Conservation (phyloP, 2,113 vertebrate genomes). For the Cariama cristata region DNA sequence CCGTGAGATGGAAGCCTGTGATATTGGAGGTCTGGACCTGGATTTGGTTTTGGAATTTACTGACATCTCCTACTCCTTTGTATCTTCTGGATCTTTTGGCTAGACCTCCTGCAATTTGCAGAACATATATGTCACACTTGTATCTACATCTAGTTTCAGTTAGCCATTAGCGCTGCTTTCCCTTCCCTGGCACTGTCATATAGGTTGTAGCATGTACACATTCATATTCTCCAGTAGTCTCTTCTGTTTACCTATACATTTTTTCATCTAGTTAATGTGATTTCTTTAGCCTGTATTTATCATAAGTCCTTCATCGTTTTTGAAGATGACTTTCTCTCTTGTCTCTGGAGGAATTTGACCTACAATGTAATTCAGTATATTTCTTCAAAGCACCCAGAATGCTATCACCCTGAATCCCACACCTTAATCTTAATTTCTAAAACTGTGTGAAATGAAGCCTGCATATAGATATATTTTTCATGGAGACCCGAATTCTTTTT, state of each 20-base stretch:
- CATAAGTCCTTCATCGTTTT: background rate
- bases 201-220: background rate
- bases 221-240: background rate
- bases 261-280: background rate
- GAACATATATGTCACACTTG: accelerated
- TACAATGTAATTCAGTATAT: background rate
- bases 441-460: background rate
- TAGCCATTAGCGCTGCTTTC: background rate
- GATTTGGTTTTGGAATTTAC: background rate
- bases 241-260: background rate
- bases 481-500: background rate
- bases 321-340: background rate
- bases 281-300: background rate
- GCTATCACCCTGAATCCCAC: background rate
- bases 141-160: background rate
- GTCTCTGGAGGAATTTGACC: background rate
- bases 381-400: background rate
- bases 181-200: background rate
- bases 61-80: background rate
- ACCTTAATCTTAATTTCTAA: background rate
- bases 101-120: background rate
- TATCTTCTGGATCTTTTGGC: background rate
- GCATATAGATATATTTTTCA: background rate
- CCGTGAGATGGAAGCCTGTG: background rate
- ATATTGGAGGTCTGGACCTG: background rate